These are phyloP conservation scores for Labeo catla DNA, from an alignment of 2,113 vertebrate genomes.

Conservation along the genomic window DNA sequence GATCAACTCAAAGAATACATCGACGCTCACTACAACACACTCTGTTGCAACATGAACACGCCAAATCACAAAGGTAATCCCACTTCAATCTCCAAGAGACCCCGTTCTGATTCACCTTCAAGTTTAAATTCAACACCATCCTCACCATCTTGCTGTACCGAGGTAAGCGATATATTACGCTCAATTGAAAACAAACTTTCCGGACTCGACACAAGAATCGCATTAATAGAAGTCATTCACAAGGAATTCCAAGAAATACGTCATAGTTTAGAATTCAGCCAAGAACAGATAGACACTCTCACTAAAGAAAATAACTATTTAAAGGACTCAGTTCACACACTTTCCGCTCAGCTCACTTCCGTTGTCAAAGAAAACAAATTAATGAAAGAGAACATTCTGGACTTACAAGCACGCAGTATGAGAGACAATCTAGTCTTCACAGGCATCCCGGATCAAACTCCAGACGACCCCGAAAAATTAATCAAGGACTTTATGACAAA, in stretches of 20 bases:
- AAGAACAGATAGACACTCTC: not conserved
- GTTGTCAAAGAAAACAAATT: not conserved
- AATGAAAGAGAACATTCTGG: constrained; percentile 36
- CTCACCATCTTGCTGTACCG: not conserved
- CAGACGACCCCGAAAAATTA: no score
- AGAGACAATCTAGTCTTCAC: constrained; percentile 34
- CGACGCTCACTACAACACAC: not conserved
- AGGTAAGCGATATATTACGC: not conserved
- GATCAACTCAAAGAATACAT: no score
- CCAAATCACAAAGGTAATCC: not conserved
- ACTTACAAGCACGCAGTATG: constrained; percentile 25
- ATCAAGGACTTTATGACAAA: no score
- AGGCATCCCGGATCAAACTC: no score
- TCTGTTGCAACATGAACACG: not conserved
- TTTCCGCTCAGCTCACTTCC: not conserved
- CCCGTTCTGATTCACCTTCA: not conserved
- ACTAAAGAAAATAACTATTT: constrained; percentile 8
- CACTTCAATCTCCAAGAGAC: not conserved
- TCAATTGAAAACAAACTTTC: constrained; percentile 12
- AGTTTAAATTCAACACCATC: not conserved
- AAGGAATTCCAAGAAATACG: not conserved
- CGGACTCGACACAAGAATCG: not conserved
- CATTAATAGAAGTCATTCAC: not conserved
- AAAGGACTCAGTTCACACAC: not conserved
- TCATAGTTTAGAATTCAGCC: not conserved